A percentile compares a stretch with the other conserved stretches of the same genome.
Evolutionary conservation across 2,888 invertebrate genomes (phyloP).

Genomic region (Agriopis marginaria): DNA sequence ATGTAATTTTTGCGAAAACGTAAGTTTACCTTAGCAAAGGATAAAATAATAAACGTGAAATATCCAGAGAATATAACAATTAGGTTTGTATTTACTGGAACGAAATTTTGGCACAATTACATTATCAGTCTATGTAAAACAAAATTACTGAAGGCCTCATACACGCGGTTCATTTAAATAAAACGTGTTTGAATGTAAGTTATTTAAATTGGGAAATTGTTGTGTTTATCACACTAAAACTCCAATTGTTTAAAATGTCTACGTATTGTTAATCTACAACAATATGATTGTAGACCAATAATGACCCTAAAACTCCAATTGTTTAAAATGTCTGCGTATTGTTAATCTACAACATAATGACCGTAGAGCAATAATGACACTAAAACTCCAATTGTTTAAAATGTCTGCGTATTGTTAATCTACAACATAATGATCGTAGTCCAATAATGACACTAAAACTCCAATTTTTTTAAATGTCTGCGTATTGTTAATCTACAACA

Average conservation of each 20-base stretch:
- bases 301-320: neutral
- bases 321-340: too few relatives aligned
- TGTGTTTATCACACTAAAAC: neutral
- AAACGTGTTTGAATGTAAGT: neutral
- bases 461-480: too few relatives aligned
- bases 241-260: too few relatives aligned
- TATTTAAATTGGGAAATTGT: neutral
- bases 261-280: neutral
- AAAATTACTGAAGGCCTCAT: too few relatives aligned
- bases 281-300: neutral
- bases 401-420: too few relatives aligned
- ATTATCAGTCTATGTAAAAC: too few relatives aligned
- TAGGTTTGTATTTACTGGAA: neutral
- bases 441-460: neutral
- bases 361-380: neutral
- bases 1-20: constrained; percentile 3
- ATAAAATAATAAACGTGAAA: neutral
- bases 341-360: neutral
- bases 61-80: neutral
- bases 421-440: neutral
- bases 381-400: neutral
- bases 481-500: neutral
- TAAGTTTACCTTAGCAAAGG: neutral
- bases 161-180: neutral
- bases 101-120: neutral